A percentile compares a stretch with the other conserved stretches of the same genome.
Evolutionary conservation across 2,113 vertebrate genomes (phyloP).

Genomic region (Cichladusa arquata): DNA sequence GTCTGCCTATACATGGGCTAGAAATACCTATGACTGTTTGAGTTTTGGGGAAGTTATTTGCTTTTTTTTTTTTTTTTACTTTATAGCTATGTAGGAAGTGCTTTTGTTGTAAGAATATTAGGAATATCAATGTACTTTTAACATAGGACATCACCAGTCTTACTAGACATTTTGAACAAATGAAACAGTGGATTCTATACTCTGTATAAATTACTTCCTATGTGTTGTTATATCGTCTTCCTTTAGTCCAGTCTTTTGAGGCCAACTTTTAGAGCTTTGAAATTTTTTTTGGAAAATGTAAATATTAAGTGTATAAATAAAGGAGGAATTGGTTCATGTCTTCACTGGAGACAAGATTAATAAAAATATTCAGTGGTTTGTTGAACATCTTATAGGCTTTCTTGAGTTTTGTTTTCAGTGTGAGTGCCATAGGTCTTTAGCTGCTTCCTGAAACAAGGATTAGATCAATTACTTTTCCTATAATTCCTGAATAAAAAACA

Average conservation of each 20-base stretch:
- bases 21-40: background rate
- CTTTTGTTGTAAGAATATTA: background rate
- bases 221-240: background rate
- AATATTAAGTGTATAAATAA: background rate
- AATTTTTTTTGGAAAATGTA: background rate
- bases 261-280: background rate
- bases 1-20: background rate
- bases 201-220: background rate
- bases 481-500: background rate
- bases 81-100: background rate
- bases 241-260: background rate
- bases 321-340: background rate
- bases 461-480: background rate
- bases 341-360: background rate
- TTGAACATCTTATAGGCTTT: background rate
- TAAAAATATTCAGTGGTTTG: background rate
- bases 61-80: background rate
- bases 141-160: background rate
- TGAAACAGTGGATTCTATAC: background rate
- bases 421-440: background rate
- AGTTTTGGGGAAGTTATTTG: accelerated
- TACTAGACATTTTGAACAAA: background rate
- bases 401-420: background rate
- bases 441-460: background rate
- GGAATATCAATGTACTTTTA: background rate